phyloP scores from a whole-genome alignment of 2,797 vertebrate genomes.

The Takifugu ocellatus region DNA sequence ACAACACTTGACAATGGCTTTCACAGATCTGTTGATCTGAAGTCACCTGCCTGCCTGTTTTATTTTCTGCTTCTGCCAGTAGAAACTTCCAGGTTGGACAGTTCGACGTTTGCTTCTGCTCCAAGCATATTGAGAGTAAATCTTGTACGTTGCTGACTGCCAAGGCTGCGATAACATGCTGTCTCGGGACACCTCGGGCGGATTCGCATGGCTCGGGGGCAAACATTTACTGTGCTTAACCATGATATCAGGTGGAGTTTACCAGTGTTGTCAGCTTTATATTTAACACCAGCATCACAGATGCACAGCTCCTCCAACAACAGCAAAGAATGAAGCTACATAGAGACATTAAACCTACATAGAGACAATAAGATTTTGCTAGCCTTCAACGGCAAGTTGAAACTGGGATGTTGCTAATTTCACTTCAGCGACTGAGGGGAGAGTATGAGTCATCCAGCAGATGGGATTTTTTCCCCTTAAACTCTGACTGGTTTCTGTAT shows the following conservation, averaged over 20 bases:
- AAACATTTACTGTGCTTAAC: not conserved
- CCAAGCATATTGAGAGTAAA: conserved; percentile 13
- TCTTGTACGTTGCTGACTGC: conserved; percentile 6
- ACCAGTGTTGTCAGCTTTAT: not conserved
- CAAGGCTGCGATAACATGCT: conserved; percentile 29
- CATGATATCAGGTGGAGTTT: not conserved
- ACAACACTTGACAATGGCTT: not conserved
- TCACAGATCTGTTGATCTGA: not conserved
- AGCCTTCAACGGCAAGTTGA: conserved; percentile 12
- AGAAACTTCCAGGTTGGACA: conserved; percentile 13
- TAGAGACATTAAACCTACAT: not conserved
- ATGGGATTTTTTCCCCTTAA: conserved; percentile 56
- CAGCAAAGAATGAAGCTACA: no score
- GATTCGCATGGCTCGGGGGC: no score
- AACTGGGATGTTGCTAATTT: conserved; percentile 32
- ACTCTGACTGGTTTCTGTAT: conserved; percentile 52
- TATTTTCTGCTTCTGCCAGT: not conserved
- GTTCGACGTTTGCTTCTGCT: conserved; percentile 32
- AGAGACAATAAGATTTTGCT: not conserved
- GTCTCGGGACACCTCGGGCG: conserved; percentile 12
- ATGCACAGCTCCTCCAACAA: not conserved
- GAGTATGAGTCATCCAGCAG: conserved; percentile 70
- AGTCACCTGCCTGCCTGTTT: not conserved
- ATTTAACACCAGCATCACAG: not conserved
- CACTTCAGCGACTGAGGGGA: conserved; percentile 47